Evolutionary conservation across 2,113 vertebrate genomes (phyloP), one percentile per base, ranked within the genome.

Genomic region (Corydoras maculifer): DNA sequence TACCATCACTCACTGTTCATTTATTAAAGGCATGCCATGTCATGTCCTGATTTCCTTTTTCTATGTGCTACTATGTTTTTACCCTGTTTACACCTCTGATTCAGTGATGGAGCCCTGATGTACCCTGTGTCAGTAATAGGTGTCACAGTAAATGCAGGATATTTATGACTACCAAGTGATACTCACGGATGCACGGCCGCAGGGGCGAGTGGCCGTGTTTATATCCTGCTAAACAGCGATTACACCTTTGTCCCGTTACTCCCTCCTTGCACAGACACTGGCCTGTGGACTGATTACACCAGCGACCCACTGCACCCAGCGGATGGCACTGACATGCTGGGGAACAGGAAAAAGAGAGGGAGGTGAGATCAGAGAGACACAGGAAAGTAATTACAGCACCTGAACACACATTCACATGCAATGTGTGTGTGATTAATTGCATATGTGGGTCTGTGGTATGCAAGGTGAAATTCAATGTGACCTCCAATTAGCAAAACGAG

Each of bases 291-390:
- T 94, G 92, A 84, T 95, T 94, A 77, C 94, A 96, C 85, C 86
- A 85, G 15, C 58, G 83, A 0, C 92, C 91, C 29, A 87, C 86
- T 0, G 94, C 92, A 31, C 94, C 93, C 65, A 95, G 69, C 1
- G 92, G 89, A 70, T 96, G 93, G 72, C 94, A 96, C 82, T 91
- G 91, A 76, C 94, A 96, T 0, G 90, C 93, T 95, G 77, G 35
- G 59, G n/a, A 62, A 63, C 10, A 18, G 12, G 14, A 48, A 43
- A 30, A 72, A 32, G 51, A 61, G n/a, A 50, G 13, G 15, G 71
- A 70, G 57, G 62, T 29, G 35, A 15, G 62, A 60, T 74, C 73
- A 72, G 65, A 70, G 31, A 70, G 10, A 43, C 35, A 43, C 35
- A 43, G 35, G 35, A 43, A 43, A 43, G 35, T 43, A 58, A 62